Evolutionary conservation across 1,140 invertebrate genomes (phyloP).

Genomic region (Nephila pilipes): DNA sequence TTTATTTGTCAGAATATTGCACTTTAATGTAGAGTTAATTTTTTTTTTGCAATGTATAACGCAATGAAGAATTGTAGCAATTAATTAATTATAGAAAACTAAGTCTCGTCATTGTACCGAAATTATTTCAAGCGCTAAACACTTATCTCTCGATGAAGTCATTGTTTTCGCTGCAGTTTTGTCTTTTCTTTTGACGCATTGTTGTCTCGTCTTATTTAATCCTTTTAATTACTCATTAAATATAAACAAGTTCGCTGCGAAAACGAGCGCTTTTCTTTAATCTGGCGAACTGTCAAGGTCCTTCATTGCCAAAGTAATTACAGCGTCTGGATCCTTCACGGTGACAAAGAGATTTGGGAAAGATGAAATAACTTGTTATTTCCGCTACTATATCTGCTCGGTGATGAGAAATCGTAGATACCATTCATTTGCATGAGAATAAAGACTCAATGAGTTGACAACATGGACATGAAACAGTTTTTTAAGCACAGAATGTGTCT

Average conservation of each 20-base stretch:
- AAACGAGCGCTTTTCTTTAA: not conserved
- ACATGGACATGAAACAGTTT: too few species aligned
- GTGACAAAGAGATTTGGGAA: not conserved
- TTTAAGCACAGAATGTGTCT: too few species aligned
- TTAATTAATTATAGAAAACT: too few species aligned
- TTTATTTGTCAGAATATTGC: too few species aligned
- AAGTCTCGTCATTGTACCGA: too few species aligned
- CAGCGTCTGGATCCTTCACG: not conserved
- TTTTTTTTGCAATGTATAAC: too few species aligned
- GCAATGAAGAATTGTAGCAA: too few species aligned
- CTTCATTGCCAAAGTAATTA: too few species aligned
- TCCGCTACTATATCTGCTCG: not conserved
- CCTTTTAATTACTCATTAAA: conserved; percentile 34
- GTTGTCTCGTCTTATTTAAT: not conserved
- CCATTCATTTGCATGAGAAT: too few species aligned
- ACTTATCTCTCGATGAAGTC: not conserved
- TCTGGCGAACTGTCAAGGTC: not conserved
- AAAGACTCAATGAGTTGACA: too few species aligned
- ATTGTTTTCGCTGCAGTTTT: not conserved
- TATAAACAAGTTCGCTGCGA: conserved; percentile 1
- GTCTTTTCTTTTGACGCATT: not conserved
- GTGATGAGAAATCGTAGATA: not conserved
- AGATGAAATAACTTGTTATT: not conserved
- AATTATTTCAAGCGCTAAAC: not conserved
- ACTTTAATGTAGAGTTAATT: too few species aligned